Conservation (phyloP, 1,140 invertebrate species). For the Branchinecta lynchi region DNA sequence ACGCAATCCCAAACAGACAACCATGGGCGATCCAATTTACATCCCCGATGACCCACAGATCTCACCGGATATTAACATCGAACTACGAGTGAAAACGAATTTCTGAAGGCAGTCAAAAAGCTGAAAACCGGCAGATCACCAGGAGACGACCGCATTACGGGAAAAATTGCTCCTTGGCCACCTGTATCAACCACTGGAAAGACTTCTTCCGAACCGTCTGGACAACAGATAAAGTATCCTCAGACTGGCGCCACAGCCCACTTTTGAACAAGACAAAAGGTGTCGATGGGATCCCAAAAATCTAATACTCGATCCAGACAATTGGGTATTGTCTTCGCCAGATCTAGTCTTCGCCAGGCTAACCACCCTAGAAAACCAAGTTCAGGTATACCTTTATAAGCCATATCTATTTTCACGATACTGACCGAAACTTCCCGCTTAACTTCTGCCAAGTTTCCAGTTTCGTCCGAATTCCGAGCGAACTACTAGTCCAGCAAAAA, state of each 20-base stretch:
- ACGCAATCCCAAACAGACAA: not conserved
- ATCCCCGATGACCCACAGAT: not conserved
- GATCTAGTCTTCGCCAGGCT: too few relatives aligned
- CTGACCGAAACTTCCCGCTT: too few relatives aligned
- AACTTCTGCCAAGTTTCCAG: too few relatives aligned
- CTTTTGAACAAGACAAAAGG: too few relatives aligned
- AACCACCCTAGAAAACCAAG: too few relatives aligned
- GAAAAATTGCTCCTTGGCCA: not conserved
- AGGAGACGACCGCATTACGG: constrained; percentile 8
- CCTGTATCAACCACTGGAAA: constrained; percentile 1
- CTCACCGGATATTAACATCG: constrained; percentile 4
- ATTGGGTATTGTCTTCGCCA: too few relatives aligned
- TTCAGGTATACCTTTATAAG: too few relatives aligned
- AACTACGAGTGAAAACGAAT: not conserved
- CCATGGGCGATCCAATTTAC: not conserved
- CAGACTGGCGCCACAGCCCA: not conserved
- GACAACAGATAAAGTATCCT: not conserved
- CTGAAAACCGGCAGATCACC: constrained; percentile 1
- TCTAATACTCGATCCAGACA: too few relatives aligned
- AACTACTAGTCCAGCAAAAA: too few relatives aligned
- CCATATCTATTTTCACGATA: too few relatives aligned
- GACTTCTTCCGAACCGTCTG: constrained; percentile 5
- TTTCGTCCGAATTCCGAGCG: too few relatives aligned
- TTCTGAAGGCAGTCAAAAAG: constrained; percentile 5
- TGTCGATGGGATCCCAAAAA: too few relatives aligned